These are phyloP conservation scores for Cryptus viduatorius DNA, from an alignment of 2,888 invertebrate genomes.

Conservation along the genomic window DNA sequence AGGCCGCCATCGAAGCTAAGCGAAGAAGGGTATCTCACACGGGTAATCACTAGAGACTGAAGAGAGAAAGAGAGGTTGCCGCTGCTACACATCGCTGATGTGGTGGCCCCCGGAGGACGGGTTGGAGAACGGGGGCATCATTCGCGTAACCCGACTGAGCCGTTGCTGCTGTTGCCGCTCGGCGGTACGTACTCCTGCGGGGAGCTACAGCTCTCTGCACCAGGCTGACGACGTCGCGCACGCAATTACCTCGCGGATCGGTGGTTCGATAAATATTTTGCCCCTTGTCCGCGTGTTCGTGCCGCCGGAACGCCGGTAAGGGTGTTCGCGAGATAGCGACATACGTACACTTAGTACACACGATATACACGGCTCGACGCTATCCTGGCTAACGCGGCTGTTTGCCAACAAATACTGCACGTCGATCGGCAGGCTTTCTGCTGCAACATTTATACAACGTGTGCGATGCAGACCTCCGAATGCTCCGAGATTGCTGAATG, in stretches of 20 bases:
- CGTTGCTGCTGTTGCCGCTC: constrained; percentile 30
- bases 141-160: constrained; percentile 67
- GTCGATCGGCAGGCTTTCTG: constrained; percentile 22
- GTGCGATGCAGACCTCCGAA: constrained; percentile 18
- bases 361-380: constrained; percentile 20
- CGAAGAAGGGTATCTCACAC: constrained; percentile 70
- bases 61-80: constrained; percentile 6
- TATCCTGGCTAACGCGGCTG: constrained; percentile 11
- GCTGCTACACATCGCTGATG: no score
- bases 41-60: constrained; percentile 68
- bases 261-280: constrained; percentile 78
- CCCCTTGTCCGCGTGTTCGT: constrained; percentile 61
- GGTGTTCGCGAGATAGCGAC: constrained; percentile 61
- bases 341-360: constrained; percentile 20
- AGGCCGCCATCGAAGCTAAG: constrained; percentile 27
- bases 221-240: constrained; percentile 75
- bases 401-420: constrained; percentile 25
- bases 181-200: neutral
- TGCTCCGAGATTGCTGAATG: neutral
- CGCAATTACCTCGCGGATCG: constrained; percentile 78
- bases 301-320: constrained; percentile 67
- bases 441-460: constrained; percentile 33
- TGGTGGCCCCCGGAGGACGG: neutral
- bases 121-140: constrained; percentile 46
- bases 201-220: constrained; percentile 61